These are phyloP conservation scores for Lophotis ruficrista DNA, from an alignment of 2,113 vertebrate genomes.

Conservation along the genomic window DNA sequence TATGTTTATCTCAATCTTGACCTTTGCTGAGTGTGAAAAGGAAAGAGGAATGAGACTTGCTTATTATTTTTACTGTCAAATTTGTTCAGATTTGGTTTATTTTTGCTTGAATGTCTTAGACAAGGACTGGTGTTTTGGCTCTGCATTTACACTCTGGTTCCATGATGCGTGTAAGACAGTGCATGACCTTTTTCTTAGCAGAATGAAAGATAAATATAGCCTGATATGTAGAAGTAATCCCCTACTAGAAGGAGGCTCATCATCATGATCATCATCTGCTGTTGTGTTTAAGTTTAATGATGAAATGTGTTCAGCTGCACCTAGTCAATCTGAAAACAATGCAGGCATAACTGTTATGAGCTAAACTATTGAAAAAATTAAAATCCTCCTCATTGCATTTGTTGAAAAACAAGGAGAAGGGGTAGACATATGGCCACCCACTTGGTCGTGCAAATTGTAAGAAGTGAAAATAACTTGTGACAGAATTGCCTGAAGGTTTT, in stretches of 20 bases:
- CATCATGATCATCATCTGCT: constrained; percentile 58
- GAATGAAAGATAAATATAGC: constrained; percentile 36
- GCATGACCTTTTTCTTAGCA: not conserved
- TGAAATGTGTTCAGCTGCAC: constrained; percentile 54
- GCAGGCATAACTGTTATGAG: constrained; percentile 43
- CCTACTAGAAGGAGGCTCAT: not conserved
- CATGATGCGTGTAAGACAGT: not conserved
- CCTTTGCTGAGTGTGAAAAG: not conserved
- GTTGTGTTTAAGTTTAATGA: constrained; percentile 37
- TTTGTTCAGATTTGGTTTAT: not conserved
- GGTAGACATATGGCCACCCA: constrained; percentile 73
- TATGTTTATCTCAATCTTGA: not conserved
- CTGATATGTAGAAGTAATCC: not conserved
- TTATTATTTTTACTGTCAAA: not conserved
- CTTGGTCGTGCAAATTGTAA: constrained; percentile 61
- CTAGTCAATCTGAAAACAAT: constrained; percentile 70
- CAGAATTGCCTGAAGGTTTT: constrained; percentile 67
- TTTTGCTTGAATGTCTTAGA: not conserved
- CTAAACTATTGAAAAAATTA: constrained; percentile 33
- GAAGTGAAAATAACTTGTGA: constrained; percentile 73
- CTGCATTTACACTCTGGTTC: not conserved
- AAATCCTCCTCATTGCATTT: constrained; percentile 62
- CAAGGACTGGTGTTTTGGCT: not conserved
- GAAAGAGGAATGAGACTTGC: not conserved
- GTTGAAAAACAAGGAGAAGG: constrained; percentile 62